phyloP scores from a whole-genome alignment of 2,888 invertebrate species.

The Cheilosia soror region DNA sequence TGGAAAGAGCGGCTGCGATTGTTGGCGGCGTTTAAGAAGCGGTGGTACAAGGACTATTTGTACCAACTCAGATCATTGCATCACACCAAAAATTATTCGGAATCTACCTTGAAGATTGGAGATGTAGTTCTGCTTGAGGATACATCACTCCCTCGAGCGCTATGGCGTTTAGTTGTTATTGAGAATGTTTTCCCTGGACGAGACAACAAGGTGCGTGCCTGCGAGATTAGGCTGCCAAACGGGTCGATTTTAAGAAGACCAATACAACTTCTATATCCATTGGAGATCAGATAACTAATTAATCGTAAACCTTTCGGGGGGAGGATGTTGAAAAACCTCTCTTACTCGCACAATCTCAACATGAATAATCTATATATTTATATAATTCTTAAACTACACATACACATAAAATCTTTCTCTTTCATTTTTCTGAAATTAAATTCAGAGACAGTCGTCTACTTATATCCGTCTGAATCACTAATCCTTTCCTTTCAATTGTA shows the following conservation, averaged over 20 bases:
- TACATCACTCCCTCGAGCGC: constrained; percentile 46
- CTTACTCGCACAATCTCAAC: no score
- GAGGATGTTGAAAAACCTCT: constrained; percentile 34
- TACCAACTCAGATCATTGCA: constrained; percentile 41
- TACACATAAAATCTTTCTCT: no score
- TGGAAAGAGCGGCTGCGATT: constrained; percentile 44
- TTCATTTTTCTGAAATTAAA: no score
- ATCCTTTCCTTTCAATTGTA: no score
- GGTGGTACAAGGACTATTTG: constrained; percentile 50
- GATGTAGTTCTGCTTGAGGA: constrained; percentile 61
- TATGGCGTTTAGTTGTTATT: constrained; percentile 61
- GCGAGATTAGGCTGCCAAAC: constrained; percentile 44
- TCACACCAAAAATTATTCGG: constrained; percentile 18
- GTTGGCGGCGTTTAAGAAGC: constrained; percentile 31
- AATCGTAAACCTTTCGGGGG: constrained; percentile 8
- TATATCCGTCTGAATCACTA: no score
- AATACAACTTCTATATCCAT: constrained; percentile 56
- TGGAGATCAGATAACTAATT: constrained; percentile 23
- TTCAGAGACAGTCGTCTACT: no score
- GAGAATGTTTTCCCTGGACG: constrained; percentile 51
- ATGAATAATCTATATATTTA: no score
- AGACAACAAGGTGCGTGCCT: constrained; percentile 57
- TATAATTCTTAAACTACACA: no score
- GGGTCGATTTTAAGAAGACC: constrained; percentile 50
- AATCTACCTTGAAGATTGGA: constrained; percentile 20